Evolutionary conservation across 2,113 vertebrate species (phyloP).

Genomic region (Mustelus asterias): DNA sequence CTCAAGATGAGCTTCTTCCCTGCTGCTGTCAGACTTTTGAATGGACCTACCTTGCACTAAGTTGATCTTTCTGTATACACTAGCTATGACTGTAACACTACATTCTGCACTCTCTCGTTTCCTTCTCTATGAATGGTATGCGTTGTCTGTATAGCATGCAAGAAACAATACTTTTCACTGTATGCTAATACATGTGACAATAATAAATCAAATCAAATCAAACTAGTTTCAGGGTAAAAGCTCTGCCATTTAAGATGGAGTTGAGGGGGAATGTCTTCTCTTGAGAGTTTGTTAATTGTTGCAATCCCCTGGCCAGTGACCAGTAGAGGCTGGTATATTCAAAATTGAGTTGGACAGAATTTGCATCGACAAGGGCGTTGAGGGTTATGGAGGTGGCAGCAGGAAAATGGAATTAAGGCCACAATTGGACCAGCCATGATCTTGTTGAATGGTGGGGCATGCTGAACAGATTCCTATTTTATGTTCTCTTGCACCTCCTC

Average conservation of each 20-base stretch:
- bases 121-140: too few species aligned
- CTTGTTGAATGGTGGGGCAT: neutral
- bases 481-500: neutral
- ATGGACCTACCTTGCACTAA: too few species aligned
- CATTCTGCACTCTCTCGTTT: too few species aligned
- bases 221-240: neutral
- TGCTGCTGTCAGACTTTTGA: too few species aligned
- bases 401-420: neutral
- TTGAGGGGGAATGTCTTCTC: neutral
- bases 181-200: too few species aligned
- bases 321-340: neutral
- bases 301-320: neutral
- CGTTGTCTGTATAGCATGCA: too few species aligned
- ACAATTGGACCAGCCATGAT: neutral
- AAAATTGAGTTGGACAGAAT: neutral
- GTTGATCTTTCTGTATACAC: too few species aligned
- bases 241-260: neutral
- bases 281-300: neutral
- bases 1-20: too few species aligned
- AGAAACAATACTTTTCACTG: too few species aligned
- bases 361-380: neutral
- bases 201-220: too few species aligned
- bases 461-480: neutral
- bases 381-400: neutral
- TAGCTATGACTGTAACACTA: too few species aligned